These are phyloP conservation scores for Enteromius trimaculatus DNA, from an alignment of 2,797 vertebrate genomes.

Conservation along the genomic window DNA sequence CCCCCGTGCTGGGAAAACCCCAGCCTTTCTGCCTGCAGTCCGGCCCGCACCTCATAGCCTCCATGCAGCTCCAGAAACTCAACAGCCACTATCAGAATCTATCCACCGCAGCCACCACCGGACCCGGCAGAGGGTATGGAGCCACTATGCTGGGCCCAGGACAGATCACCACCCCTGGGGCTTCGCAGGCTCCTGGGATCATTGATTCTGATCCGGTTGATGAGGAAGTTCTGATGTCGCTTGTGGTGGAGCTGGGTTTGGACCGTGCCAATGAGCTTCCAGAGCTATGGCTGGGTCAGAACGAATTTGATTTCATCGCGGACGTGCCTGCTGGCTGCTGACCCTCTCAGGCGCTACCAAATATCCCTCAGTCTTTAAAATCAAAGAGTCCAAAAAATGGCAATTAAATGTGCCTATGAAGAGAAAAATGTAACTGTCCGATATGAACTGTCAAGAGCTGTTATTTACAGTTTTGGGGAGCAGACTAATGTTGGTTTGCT, in stretches of 20 bases:
- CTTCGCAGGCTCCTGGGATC: slow-evolving; percentile 69
- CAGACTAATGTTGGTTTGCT: slow-evolving; percentile 20
- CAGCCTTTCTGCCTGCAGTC: slow-evolving; percentile 77
- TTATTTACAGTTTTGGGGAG: slow-evolving; percentile 1
- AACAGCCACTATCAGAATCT: slow-evolving; percentile 83
- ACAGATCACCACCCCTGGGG: slow-evolving; percentile 67
- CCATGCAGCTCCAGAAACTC: slow-evolving; percentile 85
- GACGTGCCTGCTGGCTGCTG: slow-evolving; percentile 82
- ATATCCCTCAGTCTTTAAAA: slow-evolving; percentile 21
- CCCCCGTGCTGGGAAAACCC: slow-evolving; percentile 70
- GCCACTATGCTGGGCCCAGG: slow-evolving; percentile 58
- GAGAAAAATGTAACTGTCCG: background rate
- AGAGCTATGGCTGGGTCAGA: slow-evolving; percentile 88
- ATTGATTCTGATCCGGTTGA: slow-evolving; percentile 84
- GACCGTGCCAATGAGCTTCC: slow-evolving; percentile 85
- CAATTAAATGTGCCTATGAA: background rate
- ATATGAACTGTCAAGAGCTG: slow-evolving; percentile 20
- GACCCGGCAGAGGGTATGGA: slow-evolving; percentile 63
- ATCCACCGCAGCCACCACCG: slow-evolving; percentile 36
- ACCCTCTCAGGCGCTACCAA: slow-evolving; percentile 48
- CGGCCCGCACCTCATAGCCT: slow-evolving; percentile 79
- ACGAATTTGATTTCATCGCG: slow-evolving; percentile 84
- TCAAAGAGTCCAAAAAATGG: slow-evolving; percentile 33
- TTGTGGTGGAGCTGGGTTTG: slow-evolving; percentile 87
- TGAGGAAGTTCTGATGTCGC: slow-evolving; percentile 84